Conservation (phyloP, 1,140 invertebrate species). For the Pseudomyrmex concolor region DNA sequence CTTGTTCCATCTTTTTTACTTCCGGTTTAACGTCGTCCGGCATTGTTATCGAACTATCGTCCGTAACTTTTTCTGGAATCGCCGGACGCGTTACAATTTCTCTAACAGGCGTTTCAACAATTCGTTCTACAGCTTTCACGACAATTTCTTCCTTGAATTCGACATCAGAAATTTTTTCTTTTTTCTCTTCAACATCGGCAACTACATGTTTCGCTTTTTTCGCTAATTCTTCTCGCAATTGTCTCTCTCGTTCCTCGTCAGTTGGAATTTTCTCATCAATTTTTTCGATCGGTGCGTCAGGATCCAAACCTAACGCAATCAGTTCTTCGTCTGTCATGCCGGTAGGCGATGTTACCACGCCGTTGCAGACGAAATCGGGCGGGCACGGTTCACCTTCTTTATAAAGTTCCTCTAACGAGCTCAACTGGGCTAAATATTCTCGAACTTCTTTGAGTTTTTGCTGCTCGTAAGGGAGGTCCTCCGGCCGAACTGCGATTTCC, state of each 20-base stretch:
- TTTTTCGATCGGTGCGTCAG: background rate
- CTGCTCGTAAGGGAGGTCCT: constrained; percentile 31
- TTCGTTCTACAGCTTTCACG: background rate
- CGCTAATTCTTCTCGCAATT: constrained; percentile 8
- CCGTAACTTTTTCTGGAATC: background rate
- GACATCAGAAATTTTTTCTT: background rate
- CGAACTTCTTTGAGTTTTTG: background rate
- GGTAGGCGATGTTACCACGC: constrained; percentile 25
- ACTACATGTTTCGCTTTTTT: background rate
- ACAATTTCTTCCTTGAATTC: background rate
- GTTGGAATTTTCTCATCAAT: background rate
- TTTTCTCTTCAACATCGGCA: background rate
- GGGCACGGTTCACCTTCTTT: constrained; percentile 44
- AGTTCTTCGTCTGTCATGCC: constrained; percentile 49
- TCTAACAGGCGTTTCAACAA: background rate
- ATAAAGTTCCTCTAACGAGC: constrained; percentile 51
- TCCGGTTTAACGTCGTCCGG: background rate
- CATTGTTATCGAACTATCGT: background rate
- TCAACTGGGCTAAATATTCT: constrained; percentile 23
- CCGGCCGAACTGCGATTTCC: constrained; percentile 17
- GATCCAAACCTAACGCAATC: constrained; percentile 7
- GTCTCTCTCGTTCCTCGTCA: background rate
- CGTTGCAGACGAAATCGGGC: constrained; percentile 64
- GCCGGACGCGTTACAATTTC: background rate
- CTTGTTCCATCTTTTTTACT: background rate